Percentiles rank a stretch among this genome's conserved stretches.
These are phyloP conservation scores for Dasyurus viverrinus DNA, from an alignment of 2,113 vertebrate genomes.

Conservation along the genomic window DNA sequence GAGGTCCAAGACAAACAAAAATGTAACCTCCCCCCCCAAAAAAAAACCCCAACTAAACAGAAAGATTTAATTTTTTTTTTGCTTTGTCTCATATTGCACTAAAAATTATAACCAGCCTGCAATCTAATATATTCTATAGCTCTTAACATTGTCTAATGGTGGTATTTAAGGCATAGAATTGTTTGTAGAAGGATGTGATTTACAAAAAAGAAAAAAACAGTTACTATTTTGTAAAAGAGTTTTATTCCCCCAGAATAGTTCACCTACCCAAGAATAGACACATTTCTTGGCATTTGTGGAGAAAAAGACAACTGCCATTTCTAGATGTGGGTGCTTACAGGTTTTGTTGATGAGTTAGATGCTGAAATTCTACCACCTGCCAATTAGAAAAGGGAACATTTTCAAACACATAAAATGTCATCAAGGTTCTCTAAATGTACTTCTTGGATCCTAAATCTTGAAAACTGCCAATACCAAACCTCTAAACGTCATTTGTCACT, in stretches of 20 bases:
- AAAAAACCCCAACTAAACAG: not conserved
- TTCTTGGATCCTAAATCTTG: conserved; percentile 38
- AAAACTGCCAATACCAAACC: conserved; percentile 43
- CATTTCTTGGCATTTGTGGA: conserved; percentile 46
- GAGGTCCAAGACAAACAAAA: not conserved
- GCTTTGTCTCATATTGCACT: not conserved
- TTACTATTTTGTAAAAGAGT: conserved; percentile 14
- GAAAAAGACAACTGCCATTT: conserved; percentile 47
- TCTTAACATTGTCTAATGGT: not conserved
- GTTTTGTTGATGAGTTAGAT: conserved; percentile 49
- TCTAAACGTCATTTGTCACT: conserved; percentile 52
- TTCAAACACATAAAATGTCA: conserved; percentile 29
- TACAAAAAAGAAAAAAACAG: not conserved
- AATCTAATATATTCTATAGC: not conserved
- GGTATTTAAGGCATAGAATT: not conserved
- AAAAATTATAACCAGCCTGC: not conserved
- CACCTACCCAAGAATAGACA: conserved; percentile 50
- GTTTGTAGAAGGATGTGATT: not conserved
- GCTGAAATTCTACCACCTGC: conserved; percentile 43
- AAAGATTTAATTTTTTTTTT: not conserved
- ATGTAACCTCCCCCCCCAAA: not conserved
- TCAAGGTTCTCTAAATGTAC: conserved; percentile 14
- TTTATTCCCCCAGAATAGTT: conserved; percentile 40
- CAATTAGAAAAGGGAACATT: conserved; percentile 53
- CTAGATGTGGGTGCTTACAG: conserved; percentile 44